Evolutionary conservation across 2,888 invertebrate genomes (phyloP), one percentile per base, ranked within the genome.

Genomic region (Aethes cnicana): DNA sequence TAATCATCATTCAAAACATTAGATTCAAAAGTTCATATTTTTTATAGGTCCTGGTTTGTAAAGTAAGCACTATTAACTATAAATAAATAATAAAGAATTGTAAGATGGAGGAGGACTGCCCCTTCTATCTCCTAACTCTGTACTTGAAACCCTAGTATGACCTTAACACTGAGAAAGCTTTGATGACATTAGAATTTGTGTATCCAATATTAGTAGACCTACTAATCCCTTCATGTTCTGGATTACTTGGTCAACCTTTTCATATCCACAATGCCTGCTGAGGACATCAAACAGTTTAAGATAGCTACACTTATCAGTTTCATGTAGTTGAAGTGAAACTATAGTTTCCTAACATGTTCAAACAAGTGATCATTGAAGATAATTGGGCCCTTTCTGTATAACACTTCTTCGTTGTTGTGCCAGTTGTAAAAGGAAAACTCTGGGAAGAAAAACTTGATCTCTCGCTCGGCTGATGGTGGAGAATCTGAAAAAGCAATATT

Each of bases 391-490:
- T 77, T 83, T 47, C 90, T 80, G 59, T 82, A 92, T 47, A 64
- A 56, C 26, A 73, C 68, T 66, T 92, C 93, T 54, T 93, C 91
- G 33, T 88, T 79, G 43, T 81, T 66, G 55, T 91, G 91, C 95
- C 95, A 96, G 7, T 91, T 71, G 56, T 92, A 85, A 17, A 91
- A 80, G 53, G 93, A 84, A 75, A 97, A 97, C 12, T 96, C 93
- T 0, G 97, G 96, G 75, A 97, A 97, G 72, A 98, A 94, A 73
- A 97, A 93, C 28, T 87, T 81, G 33, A 97, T 96, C 86, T 98
- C 98, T 52, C 92, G 90, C 58, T 83, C 79, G 0, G 95, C 96
- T 4, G 96, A 95, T 68, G 92, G 90, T 32, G 84, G 76, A 0
- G 95, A 95, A 91, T 96, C 96, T 95, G 84, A 56, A 91, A 91